A percentile compares a stretch with the other conserved stretches of the same genome.
These are phyloP conservation scores for Spisula subtruncata DNA, from an alignment of 2,888 invertebrate species.

Conservation along the genomic window DNA sequence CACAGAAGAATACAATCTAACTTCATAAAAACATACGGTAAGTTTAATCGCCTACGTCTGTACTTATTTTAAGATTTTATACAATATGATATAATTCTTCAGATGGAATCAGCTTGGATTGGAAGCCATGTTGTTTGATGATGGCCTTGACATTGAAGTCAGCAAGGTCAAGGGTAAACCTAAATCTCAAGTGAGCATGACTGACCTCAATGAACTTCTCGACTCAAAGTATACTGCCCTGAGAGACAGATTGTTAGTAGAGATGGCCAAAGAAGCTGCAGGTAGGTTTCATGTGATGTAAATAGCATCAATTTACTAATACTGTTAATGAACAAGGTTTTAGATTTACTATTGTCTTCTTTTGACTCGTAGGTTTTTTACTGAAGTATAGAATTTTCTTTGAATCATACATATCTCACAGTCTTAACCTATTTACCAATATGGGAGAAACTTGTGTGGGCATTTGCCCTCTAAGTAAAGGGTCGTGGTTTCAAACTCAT, in stretches of 20 bases:
- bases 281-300: constrained; percentile 64
- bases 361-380: no score
- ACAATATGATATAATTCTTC: neutral
- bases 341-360: no score
- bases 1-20: no score
- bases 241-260: constrained; percentile 79
- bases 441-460: no score
- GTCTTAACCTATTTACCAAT: no score
- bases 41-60: neutral
- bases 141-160: constrained; percentile 79
- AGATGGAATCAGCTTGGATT: constrained; percentile 85
- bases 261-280: constrained; percentile 80
- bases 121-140: constrained; percentile 83
- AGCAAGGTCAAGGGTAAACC: constrained; percentile 59
- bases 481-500: no score
- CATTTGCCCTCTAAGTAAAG: no score
- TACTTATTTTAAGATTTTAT: neutral
- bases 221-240: constrained; percentile 82
- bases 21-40: neutral
- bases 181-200: constrained; percentile 70
- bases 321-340: no score
- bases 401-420: no score
- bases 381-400: no score
- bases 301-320: no score
- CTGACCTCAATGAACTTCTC: constrained; percentile 80